Evolutionary conservation across 1,140 invertebrate species (phyloP), one percentile per base, ranked within the genome.

Genomic region (Drosophila varians): DNA sequence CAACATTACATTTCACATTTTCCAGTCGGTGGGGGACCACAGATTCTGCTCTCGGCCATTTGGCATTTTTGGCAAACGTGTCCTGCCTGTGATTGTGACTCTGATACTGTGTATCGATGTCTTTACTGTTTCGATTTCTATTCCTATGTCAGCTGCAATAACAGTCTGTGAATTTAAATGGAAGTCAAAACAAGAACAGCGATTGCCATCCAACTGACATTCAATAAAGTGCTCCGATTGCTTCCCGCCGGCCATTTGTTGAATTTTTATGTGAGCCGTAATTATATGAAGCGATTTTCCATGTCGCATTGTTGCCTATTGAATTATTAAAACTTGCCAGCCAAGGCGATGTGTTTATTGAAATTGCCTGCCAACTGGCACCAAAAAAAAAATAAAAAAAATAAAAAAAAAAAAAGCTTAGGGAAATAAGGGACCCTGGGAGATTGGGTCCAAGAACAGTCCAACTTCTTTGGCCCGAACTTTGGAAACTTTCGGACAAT

Each of bases 141-240:
- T 48, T 23, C 8, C 54, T 61, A 45, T 38, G 54, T 48, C 78
- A 84, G 71, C 80, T 83, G 80, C 68, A 84, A 86, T 75, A 86
- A 86, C 80, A 86, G 62, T 75, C 55, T 60, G 51, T 48, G 26
- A 78, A 78, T 78, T 56, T 68, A 68, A 86, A 79, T 79, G 47
- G 46, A 70, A 79, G 58, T 74, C 70, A 66, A 60, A 52, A 53
- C 16, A 46, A 25, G 34, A 56, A 38, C 34, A 25, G 34, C 61
- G 25, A 57, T 61, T 55, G 18, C 16, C 2, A 14, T 9, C 8
- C 18, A 42, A 18, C 51, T 36, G 46, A 60, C 60, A 38, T 60
- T 36, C 38, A 53, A 52, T 73, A 54, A 42, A 48, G 42, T 28
- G 42, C 55, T n/a, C 12, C 23, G 25, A 48, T 42, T 11, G 25